Percentiles rank a stretch among this genome's conserved stretches.
Conservation (phyloP, 2,888 invertebrate species). For the Drosophila maculinotata region DNA sequence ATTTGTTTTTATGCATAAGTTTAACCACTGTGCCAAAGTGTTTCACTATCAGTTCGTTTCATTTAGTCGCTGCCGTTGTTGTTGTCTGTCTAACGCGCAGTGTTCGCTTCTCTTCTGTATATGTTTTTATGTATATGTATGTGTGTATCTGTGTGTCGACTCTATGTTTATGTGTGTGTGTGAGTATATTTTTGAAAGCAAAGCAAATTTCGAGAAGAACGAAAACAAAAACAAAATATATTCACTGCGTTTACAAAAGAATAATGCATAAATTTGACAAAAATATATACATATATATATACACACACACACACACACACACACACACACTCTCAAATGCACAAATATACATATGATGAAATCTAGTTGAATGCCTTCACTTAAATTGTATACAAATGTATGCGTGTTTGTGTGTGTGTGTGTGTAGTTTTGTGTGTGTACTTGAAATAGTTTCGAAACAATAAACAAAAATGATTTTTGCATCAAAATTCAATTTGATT, state of each 20-base stretch:
- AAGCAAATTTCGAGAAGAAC: slow-evolving; percentile 37
- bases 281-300: slow-evolving; percentile 1
- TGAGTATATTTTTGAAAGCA: slow-evolving; percentile 42
- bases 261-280: slow-evolving; percentile 45
- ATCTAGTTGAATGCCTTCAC: slow-evolving; percentile 7
- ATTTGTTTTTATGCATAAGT: too few species aligned
- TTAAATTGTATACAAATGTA: slow-evolving; percentile 7
- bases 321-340: too few species aligned
- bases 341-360: slow-evolving; percentile 51
- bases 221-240: slow-evolving; percentile 26
- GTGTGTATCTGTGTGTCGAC: slow-evolving; percentile 20
- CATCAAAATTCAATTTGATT: slow-evolving; percentile 42
- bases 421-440: slow-evolving; percentile 20
- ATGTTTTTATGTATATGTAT: slow-evolving; percentile 11
- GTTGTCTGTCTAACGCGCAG: slow-evolving; percentile 66
- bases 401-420: not conserved
- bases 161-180: slow-evolving; percentile 6
- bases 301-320: too few species aligned
- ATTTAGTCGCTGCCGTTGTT: slow-evolving; percentile 39
- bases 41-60: slow-evolving; percentile 71
- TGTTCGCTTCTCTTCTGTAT: slow-evolving; percentile 32
- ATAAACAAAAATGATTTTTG: slow-evolving; percentile 50
- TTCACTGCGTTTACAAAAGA: slow-evolving; percentile 49
- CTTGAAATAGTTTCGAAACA: slow-evolving; percentile 58
- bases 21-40: slow-evolving; percentile 53